Percentiles rank a stretch among this genome's conserved stretches.
phyloP scores from a whole-genome alignment of 2,113 vertebrate genomes.

The Brachionichthys hirsutus region DNA sequence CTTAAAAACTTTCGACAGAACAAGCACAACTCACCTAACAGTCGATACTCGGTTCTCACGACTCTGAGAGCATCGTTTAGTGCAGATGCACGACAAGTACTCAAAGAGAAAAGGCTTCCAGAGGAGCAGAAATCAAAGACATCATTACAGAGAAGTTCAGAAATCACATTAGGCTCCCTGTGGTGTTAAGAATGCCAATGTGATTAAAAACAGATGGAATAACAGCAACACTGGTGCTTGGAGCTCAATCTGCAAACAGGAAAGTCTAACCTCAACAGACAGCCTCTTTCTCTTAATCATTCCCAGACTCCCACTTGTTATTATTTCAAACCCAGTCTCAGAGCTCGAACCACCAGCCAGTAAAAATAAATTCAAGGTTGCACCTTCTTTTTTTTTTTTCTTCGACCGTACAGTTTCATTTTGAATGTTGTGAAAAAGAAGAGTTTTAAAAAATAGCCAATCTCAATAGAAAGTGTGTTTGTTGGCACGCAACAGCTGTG shows the following conservation, averaged over 20 bases:
- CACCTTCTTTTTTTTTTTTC: slow-evolving; percentile 43
- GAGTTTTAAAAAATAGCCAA: slow-evolving; percentile 14
- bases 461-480: background rate
- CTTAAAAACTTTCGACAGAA: background rate
- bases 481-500: too few relatives aligned
- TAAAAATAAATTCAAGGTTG: slow-evolving; percentile 66
- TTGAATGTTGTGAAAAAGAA: slow-evolving; percentile 32
- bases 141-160: slow-evolving; percentile 74
- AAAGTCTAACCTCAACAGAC: slow-evolving; percentile 83
- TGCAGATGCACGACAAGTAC: slow-evolving; percentile 1
- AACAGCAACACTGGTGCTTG: slow-evolving; percentile 81
- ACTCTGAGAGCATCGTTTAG: background rate
- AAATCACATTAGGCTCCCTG: slow-evolving; percentile 78
- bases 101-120: slow-evolving; percentile 41
- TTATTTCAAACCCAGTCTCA: slow-evolving; percentile 72
- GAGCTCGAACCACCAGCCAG: slow-evolving; percentile 66
- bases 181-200: slow-evolving; percentile 81
- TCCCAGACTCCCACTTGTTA: slow-evolving; percentile 82
- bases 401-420: slow-evolving; percentile 46
- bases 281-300: slow-evolving; percentile 80
- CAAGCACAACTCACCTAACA: slow-evolving; percentile 10
- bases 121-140: slow-evolving; percentile 74
- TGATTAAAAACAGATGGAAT: slow-evolving; percentile 91
- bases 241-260: slow-evolving; percentile 88
- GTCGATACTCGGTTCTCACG: background rate